A percentile compares a stretch with the other conserved stretches of the same genome.
Evolutionary conservation across 2,797 vertebrate species (phyloP).

Genomic region (Malacoctenus gilli): DNA sequence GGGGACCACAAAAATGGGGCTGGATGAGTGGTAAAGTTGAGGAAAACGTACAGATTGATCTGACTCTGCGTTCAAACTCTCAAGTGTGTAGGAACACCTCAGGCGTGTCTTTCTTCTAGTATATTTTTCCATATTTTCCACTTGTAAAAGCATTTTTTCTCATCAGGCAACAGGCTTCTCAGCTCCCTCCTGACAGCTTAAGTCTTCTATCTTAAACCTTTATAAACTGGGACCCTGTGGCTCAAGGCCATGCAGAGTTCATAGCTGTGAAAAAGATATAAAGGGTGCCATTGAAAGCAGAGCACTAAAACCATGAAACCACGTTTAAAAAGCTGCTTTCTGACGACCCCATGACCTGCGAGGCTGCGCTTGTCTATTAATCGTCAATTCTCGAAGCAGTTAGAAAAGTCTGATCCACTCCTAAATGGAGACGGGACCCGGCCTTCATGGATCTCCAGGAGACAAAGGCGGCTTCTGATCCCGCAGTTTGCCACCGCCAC

Average conservation of each 20-base stretch:
- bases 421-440: constrained; percentile 77
- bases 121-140: constrained; percentile 7
- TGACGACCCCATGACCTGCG: constrained; percentile 70
- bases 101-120: no score
- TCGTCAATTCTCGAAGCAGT: constrained; percentile 75
- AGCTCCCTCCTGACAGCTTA: constrained; percentile 36
- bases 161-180: constrained; percentile 1
- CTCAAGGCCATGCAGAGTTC: constrained; percentile 73
- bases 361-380: constrained; percentile 81
- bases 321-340: constrained; percentile 76
- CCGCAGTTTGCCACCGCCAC: constrained; percentile 52
- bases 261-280: constrained; percentile 76
- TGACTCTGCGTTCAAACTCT: no score
- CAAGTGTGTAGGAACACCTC: no score
- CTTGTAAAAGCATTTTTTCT: background rate
- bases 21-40: constrained; percentile 3
- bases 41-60: constrained; percentile 9
- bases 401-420: constrained; percentile 82
- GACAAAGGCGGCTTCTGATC: constrained; percentile 81
- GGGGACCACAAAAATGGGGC: constrained; percentile 37
- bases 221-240: constrained; percentile 58
- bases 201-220: constrained; percentile 46
- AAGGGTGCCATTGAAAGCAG: constrained; percentile 67
- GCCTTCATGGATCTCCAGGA: constrained; percentile 63
- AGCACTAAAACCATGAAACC: constrained; percentile 75